Percentiles rank a stretch among this genome's conserved stretches.
These are phyloP conservation scores for Leptopilina syphax DNA, from an alignment of 2,888 invertebrate species.

Conservation along the genomic window DNA sequence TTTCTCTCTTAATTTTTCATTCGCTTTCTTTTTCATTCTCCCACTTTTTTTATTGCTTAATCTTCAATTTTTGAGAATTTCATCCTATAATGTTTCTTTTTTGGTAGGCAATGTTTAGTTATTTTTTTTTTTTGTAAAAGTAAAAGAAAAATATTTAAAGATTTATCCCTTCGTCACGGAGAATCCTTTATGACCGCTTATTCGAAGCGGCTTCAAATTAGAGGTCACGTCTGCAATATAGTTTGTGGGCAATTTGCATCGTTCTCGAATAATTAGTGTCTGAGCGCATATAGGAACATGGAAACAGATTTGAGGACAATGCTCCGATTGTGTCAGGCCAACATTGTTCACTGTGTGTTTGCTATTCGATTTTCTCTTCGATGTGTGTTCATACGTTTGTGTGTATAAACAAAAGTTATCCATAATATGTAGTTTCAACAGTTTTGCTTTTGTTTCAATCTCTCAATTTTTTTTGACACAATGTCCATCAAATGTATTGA, in stretches of 20 bases:
- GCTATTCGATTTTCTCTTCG: neutral
- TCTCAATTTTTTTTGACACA: too few relatives aligned
- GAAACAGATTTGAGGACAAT: slow-evolving; percentile 34
- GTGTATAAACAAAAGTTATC: too few relatives aligned
- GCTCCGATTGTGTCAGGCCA: slow-evolving; percentile 12
- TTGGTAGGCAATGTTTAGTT: neutral
- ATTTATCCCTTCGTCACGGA: slow-evolving; percentile 36
- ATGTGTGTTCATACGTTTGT: too few relatives aligned
- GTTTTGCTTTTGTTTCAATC: too few relatives aligned
- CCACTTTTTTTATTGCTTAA: too few relatives aligned
- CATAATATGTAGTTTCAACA: too few relatives aligned
- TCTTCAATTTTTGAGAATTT: too few relatives aligned
- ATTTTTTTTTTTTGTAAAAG: neutral
- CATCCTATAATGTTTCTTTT: neutral
- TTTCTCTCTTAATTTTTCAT: too few relatives aligned
- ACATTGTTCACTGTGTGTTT: neutral
- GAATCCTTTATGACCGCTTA: slow-evolving; percentile 25
- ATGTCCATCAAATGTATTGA: too few relatives aligned
- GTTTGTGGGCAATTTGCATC: slow-evolving; percentile 37
- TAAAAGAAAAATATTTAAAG: slow-evolving; percentile 19
- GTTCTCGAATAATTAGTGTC: slow-evolving; percentile 36
- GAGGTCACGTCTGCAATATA: slow-evolving; percentile 33
- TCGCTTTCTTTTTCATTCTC: too few relatives aligned
- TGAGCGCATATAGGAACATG: slow-evolving; percentile 19
- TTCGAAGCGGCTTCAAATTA: slow-evolving; percentile 37